Percentiles rank a stretch among this genome's conserved stretches.
These are phyloP conservation scores for Leptopilina boulardi DNA, from an alignment of 1,140 invertebrate genomes.

Conservation along the genomic window DNA sequence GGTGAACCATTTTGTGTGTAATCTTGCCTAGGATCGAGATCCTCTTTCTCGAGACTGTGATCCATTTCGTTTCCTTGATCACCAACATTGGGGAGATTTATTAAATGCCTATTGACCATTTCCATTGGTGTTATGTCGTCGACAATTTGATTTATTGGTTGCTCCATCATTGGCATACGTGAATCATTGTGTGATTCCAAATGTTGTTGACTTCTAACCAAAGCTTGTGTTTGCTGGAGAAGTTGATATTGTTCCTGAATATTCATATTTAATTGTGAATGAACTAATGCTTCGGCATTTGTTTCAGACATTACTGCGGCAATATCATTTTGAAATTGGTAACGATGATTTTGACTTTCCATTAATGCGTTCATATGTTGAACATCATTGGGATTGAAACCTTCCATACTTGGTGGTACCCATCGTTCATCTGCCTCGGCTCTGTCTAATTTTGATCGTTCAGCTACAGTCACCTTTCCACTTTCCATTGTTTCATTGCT, in stretches of 20 bases:
- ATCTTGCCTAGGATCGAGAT: constrained; percentile 73
- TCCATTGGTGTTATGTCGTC: constrained; percentile 70
- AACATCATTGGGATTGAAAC: constrained; percentile 69
- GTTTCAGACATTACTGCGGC: constrained; percentile 59
- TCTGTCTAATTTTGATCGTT: constrained; percentile 74
- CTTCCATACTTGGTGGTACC: constrained; percentile 79
- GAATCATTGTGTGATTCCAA: constrained; percentile 63
- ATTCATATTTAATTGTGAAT: constrained; percentile 65
- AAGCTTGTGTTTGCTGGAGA: constrained; percentile 53
- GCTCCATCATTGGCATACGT: constrained; percentile 62
- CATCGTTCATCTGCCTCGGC: constrained; percentile 80
- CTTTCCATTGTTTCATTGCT: constrained; percentile 64
- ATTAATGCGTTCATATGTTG: constrained; percentile 71
- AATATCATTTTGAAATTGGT: constrained; percentile 69
- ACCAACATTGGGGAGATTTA: constrained; percentile 68
- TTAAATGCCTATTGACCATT: constrained; percentile 71
- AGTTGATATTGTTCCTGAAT: constrained; percentile 70
- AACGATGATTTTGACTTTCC: constrained; percentile 72
- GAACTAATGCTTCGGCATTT: constrained; percentile 63
- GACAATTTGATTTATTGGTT: constrained; percentile 59
- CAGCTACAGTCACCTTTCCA: constrained; percentile 66
- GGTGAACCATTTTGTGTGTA: constrained; percentile 81
- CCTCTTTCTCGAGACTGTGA: constrained; percentile 68
- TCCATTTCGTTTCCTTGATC: constrained; percentile 66
- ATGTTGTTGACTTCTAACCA: constrained; percentile 38